Conservation (phyloP, 2,797 vertebrate genomes). For the Loris lydekkerianus region DNA sequence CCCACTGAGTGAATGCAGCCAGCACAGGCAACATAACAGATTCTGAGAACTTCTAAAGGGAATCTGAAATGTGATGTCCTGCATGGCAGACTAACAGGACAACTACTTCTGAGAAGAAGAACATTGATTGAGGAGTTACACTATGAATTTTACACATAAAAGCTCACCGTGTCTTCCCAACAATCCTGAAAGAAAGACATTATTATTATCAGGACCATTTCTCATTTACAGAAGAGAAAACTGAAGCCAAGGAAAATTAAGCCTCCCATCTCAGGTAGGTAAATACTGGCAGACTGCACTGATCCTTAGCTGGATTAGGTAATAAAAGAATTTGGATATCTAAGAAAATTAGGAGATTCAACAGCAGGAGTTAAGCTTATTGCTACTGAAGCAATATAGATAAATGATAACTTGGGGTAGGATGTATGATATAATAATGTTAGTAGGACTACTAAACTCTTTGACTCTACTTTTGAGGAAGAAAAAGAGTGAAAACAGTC, state of each 20-base stretch:
- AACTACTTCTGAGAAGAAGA: too few relatives aligned
- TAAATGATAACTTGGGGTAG: neutral
- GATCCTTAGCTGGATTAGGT: neutral
- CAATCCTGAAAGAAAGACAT: neutral
- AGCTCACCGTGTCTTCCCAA: neutral
- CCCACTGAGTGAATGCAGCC: neutral
- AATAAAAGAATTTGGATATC: neutral
- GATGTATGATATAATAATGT: neutral
- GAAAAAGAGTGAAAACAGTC: neutral
- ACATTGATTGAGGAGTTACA: too few relatives aligned
- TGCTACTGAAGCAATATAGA: neutral
- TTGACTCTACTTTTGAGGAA: neutral
- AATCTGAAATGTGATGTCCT: neutral
- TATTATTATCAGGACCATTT: neutral
- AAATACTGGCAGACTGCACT: neutral
- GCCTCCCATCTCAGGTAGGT: neutral
- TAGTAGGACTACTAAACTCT: neutral
- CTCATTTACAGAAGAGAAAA: neutral
- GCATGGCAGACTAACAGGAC: neutral
- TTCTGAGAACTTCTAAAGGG: neutral
- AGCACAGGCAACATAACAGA: neutral
- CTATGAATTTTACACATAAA: neutral
- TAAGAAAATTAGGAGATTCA: neutral
- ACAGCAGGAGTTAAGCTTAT: neutral
- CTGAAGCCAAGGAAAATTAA: neutral